Evolutionary conservation across 2,797 vertebrate species (phyloP), one percentile per base, ranked within the genome.

Genomic region (Crotalus adamanteus): DNA sequence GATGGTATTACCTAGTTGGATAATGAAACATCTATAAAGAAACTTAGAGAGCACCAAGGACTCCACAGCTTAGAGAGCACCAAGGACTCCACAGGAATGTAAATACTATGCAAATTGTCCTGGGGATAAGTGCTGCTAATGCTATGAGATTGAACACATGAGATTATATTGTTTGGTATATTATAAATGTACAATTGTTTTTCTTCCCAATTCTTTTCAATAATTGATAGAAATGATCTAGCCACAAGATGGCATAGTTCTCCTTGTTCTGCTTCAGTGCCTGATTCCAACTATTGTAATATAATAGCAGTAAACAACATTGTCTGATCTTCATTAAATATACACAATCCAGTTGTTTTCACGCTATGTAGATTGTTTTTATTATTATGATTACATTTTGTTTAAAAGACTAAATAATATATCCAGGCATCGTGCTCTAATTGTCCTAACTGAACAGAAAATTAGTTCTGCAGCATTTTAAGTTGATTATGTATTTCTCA

Each of bases 161-260:
- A n/a, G 4, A 87, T 12, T 87, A 4, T 13, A 86, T 87, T 22
- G 28, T 47, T 22, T 55, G 3, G 12, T 11, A 22, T 13, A 11
- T 56, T 7, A 56, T 55, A 28, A 14, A 37, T 25, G 14, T 55
- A 42, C 57, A 59, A 16, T 0, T 0, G 2, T 53, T 12, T 47
- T 51, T 51, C 3, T 57, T 1, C 42, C 31, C 37, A 42, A 83
- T 1, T 0, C 31, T 61, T 9, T n/a, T 8, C 31, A 14, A 86
- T 31, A 78, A 63, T 85, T 94, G 95, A 94, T 89, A 88, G 3
- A 86, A 93, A 93, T 78, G 88, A 87, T 90, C 16, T 94, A 95
- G 91, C 94, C 97, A 96, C 94, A 92, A 94, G 96, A 92, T 96
- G 95, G 95, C 95, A 94, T 90, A 95, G 60, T 92, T 97, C 6